A percentile compares a stretch with the other conserved stretches of the same genome.
Conservation (phyloP, 2,113 vertebrate species). For the Perccottus glenii region DNA sequence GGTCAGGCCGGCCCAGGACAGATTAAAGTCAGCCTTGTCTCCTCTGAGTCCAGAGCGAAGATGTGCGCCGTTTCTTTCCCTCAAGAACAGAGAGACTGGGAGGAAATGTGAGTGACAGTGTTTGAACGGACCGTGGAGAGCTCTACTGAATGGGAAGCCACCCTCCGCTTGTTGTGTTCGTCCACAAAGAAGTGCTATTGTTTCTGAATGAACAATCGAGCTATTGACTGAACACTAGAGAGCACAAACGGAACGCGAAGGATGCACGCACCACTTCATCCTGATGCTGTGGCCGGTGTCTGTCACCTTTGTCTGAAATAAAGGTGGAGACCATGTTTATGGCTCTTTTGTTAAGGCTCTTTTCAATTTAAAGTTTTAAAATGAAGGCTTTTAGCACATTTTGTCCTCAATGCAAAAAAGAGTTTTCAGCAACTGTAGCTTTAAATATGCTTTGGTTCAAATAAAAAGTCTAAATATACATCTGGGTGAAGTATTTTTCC, state of each 20-base stretch:
- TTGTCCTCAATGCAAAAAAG: neutral
- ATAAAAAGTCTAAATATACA: too few relatives aligned
- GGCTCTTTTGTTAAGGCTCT: slow-evolving; percentile 31
- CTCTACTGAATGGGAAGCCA: slow-evolving; percentile 62
- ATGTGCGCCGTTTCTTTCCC: slow-evolving; percentile 40
- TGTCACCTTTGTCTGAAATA: slow-evolving; percentile 63
- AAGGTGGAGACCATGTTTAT: slow-evolving; percentile 50
- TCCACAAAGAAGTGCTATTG: slow-evolving; percentile 72
- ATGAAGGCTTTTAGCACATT: slow-evolving; percentile 25
- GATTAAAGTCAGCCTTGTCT: slow-evolving; percentile 25
- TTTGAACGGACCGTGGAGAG: slow-evolving; percentile 58
- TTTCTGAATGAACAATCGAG: slow-evolving; percentile 71
- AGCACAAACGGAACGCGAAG: slow-evolving; percentile 50
- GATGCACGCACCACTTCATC: slow-evolving; percentile 45
- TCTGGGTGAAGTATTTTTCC: too few relatives aligned
- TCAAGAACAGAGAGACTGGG: slow-evolving; percentile 53
- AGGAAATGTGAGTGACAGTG: slow-evolving; percentile 43
- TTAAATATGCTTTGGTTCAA: too few relatives aligned
- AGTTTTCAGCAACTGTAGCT: too few relatives aligned
- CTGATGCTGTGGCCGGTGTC: slow-evolving; percentile 41
- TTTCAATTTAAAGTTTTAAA: slow-evolving; percentile 26
- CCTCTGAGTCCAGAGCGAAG: slow-evolving; percentile 22
- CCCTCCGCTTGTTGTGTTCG: slow-evolving; percentile 67
- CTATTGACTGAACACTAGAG: slow-evolving; percentile 65
- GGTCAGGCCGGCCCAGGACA: slow-evolving; percentile 54